Percentiles rank a stretch among this genome's conserved stretches.
Evolutionary conservation across 2,113 vertebrate species (phyloP).

Genomic region (Takifugu bimaculatus): DNA sequence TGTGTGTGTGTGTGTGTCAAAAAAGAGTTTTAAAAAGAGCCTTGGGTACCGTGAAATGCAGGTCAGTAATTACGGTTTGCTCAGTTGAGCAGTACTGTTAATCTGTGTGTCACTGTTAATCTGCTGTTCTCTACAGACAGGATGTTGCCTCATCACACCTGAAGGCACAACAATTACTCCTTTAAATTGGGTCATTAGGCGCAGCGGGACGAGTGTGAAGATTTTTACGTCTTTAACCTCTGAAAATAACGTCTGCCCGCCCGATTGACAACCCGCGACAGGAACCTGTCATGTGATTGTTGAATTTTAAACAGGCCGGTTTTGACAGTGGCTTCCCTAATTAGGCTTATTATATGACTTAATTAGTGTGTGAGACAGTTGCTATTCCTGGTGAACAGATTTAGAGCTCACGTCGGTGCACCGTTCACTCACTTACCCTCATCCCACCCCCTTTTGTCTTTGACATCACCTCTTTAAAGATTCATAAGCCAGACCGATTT

Average conservation of each 20-base stretch:
- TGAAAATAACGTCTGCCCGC: background rate
- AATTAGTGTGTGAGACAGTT: constrained; percentile 27
- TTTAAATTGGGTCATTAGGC: constrained; percentile 47
- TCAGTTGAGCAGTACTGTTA: constrained; percentile 52
- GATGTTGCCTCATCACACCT: constrained; percentile 53
- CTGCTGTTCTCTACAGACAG: constrained; percentile 51
- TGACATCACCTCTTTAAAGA: constrained; percentile 75
- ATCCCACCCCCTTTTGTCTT: constrained; percentile 66
- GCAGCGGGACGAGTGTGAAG: constrained; percentile 15
- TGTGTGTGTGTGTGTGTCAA: constrained; percentile 1
- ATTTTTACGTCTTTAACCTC: constrained; percentile 11
- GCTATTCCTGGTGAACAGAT: constrained; percentile 47
- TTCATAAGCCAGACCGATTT: constrained; percentile 70
- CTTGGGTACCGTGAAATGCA: constrained; percentile 48
- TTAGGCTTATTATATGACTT: constrained; percentile 43
- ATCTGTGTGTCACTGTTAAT: constrained; percentile 59
- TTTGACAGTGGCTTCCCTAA: constrained; percentile 37
- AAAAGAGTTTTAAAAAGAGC: constrained; percentile 34
- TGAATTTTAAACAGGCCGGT: constrained; percentile 16
- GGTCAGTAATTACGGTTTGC: constrained; percentile 63
- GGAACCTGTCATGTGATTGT: constrained; percentile 1
- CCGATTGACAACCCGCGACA: background rate
- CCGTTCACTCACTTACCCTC: constrained; percentile 41
- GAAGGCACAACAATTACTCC: constrained; percentile 48
- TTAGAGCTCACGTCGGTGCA: constrained; percentile 41